Percentiles rank a stretch among this genome's conserved stretches.
These are phyloP conservation scores for Nowickia ferox DNA, from an alignment of 2,888 invertebrate genomes.

Conservation along the genomic window DNA sequence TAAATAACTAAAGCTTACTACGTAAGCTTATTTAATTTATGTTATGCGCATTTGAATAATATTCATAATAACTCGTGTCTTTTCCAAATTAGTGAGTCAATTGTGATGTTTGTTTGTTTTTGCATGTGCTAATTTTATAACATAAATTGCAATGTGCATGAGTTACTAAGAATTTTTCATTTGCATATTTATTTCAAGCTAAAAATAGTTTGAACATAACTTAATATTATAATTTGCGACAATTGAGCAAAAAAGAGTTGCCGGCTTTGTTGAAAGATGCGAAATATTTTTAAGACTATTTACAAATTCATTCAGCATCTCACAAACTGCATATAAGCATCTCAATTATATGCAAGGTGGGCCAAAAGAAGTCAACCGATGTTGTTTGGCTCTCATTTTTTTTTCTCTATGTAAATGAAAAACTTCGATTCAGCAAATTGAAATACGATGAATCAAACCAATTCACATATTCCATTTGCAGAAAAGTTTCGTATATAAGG, in stretches of 20 bases:
- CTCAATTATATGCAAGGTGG: too few relatives aligned
- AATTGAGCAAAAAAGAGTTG: not conserved
- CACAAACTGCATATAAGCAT: too few relatives aligned
- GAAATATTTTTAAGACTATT: not conserved
- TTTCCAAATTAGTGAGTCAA: constrained; percentile 55
- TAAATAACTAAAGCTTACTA: constrained; percentile 2
- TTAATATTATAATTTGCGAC: constrained; percentile 46
- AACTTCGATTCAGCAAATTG: too few relatives aligned
- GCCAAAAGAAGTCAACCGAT: too few relatives aligned
- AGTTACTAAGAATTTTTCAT: constrained; percentile 6
- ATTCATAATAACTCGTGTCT: not conserved
- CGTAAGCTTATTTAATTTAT: not conserved
- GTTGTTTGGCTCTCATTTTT: too few relatives aligned
- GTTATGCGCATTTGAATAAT: constrained; percentile 31
- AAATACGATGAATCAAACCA: too few relatives aligned
- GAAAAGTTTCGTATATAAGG: too few relatives aligned
- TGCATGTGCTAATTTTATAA: not conserved
- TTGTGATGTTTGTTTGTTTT: constrained; percentile 26
- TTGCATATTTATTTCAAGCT: constrained; percentile 29
- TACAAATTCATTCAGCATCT: too few relatives aligned
- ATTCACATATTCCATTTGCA: too few relatives aligned
- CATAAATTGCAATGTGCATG: constrained; percentile 17
- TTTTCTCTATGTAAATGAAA: too few relatives aligned
- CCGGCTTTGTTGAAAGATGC: not conserved
- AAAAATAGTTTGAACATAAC: constrained; percentile 53